Evolutionary conservation across 2,797 vertebrate species (phyloP), one percentile per base, ranked within the genome.

Genomic region (Catostomus latipinnis): DNA sequence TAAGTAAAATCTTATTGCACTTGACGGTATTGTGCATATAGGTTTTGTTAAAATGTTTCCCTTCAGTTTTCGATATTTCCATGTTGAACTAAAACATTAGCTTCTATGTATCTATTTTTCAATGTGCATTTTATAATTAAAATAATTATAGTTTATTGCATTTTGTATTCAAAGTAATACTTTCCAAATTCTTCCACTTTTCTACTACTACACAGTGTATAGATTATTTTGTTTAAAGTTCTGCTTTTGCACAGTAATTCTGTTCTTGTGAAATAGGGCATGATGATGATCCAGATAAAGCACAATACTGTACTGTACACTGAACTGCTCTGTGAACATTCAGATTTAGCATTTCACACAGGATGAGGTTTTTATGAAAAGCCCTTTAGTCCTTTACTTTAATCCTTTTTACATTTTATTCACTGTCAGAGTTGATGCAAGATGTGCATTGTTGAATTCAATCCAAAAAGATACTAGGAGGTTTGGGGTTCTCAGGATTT

Each of bases 371-470:
- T 56, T 81, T 54, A 75, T 75, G 22, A 61, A 71, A 74, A 63
- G 50, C 43, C 67, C 50, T 52, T 76, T 34, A 61, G 46, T 73
- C 46, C 13, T 10, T 65, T 34, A 50, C 48, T 66, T 62, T 22
- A 57, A 58, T 74, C 60, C 49, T 65, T 49, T 46, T 43, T 12
- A 14, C 56, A 34, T 85, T 83, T 14, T 60, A 80, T 69, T 76
- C 34, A 70, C 72, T 57, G 45, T 79, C 14, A 52, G 61, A 43
- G 46, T 68, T 53, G 74, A 76, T 74, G 57, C 63, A 49, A 85
- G 79, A 74, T 83, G 58, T 85, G 57, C 65, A 78, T 70, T 77
- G 70, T 85, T 85, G 82, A 85, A 84, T 65, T 80, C 52, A 49
- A 48, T 80, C 81, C 71, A 84, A 81, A 66, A 74, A 73, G 56